Conservation (phyloP, 2,888 invertebrate species). For the Heliconius ismenius region DNA sequence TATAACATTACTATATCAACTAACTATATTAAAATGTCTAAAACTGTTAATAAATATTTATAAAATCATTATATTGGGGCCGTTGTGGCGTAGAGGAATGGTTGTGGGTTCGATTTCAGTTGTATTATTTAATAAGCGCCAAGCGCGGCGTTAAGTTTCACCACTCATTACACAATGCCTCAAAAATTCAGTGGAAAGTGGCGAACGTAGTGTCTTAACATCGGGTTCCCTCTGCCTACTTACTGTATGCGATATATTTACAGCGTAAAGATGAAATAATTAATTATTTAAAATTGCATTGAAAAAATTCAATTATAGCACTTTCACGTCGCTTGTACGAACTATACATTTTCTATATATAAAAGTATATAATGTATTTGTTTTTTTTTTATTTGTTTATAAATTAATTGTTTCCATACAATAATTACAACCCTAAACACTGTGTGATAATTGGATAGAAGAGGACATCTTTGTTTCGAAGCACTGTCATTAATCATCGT, state of each 20-base stretch:
- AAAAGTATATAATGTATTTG: background rate
- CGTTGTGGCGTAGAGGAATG: no score
- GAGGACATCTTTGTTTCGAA: constrained; percentile 66
- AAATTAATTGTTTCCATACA: background rate
- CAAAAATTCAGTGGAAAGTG: no score
- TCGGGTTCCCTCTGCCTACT: no score
- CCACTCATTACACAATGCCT: no score
- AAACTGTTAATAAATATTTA: background rate
- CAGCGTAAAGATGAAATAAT: no score
- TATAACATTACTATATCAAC: no score
- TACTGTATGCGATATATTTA: no score
- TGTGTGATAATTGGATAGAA: constrained; percentile 45
- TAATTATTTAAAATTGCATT: background rate
- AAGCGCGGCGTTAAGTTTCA: no score
- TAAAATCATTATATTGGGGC: background rate
- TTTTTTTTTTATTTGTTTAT: background rate
- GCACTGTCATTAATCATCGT: constrained; percentile 67
- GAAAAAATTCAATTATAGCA: background rate
- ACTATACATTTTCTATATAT: background rate
- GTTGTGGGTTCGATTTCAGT: no score
- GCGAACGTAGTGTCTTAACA: no score
- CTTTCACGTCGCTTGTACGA: background rate
- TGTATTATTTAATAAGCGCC: no score
- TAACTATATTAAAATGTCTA: background rate
- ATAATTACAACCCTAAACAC: constrained; percentile 25